Conservation (phyloP, 2,888 invertebrate species). For the Emmelina monodactyla region DNA sequence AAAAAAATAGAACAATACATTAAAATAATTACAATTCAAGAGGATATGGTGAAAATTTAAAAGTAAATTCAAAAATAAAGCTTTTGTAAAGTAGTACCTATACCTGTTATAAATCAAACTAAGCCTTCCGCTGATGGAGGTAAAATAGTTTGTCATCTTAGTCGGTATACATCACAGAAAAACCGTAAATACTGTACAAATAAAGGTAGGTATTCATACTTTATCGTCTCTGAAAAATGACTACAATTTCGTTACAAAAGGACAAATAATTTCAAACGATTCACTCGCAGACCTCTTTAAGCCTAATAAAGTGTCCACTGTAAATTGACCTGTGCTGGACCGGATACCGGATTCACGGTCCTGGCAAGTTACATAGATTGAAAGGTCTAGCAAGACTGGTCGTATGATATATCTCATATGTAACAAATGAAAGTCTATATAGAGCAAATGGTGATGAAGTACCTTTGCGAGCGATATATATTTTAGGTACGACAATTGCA, state of each 20-base stretch:
- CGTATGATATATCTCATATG: background rate
- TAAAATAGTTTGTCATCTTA: too few relatives aligned
- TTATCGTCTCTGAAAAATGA: background rate
- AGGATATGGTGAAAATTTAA: too few relatives aligned
- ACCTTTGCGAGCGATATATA: background rate
- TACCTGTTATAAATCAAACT: too few relatives aligned
- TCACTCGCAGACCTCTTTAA: background rate
- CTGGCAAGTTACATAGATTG: background rate
- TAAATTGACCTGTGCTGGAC: background rate
- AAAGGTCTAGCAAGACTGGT: background rate
- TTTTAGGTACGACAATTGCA: too few relatives aligned
- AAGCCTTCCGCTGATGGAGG: too few relatives aligned
- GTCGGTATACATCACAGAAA: too few relatives aligned
- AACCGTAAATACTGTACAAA: too few relatives aligned
- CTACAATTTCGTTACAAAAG: background rate
- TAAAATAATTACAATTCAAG: too few relatives aligned
- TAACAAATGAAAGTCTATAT: background rate
- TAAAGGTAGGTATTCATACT: too few relatives aligned
- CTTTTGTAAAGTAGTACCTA: too few relatives aligned
- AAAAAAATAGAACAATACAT: too few relatives aligned
- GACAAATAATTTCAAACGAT: background rate
- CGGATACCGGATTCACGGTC: background rate
- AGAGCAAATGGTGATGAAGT: background rate
- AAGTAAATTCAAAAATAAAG: too few relatives aligned
- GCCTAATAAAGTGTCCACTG: background rate